Percentiles rank a stretch among this genome's conserved stretches.
Conservation (phyloP, 2,888 invertebrate genomes). For the Drosophila quasianomalipes region DNA sequence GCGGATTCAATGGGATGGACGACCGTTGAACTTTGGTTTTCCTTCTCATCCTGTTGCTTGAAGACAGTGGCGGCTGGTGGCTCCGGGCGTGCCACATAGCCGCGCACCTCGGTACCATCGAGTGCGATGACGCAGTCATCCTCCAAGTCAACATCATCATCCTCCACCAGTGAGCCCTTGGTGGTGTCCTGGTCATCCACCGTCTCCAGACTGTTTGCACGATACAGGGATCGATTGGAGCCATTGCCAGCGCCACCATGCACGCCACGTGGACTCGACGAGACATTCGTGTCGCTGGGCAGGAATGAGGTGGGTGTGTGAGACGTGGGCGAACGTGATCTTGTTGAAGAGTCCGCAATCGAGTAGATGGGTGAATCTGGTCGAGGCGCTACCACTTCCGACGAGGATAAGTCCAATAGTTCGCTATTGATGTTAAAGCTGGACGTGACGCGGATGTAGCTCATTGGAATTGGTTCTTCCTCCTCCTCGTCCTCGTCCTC, state of each 20-base stretch:
- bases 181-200: conserved; percentile 68
- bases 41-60: conserved; percentile 35
- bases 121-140: conserved; percentile 71
- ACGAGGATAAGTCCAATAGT: conserved; percentile 37
- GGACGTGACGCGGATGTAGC: conserved; percentile 28
- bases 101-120: conserved; percentile 68
- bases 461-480: conserved; percentile 8
- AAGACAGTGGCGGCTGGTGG: conserved; percentile 44
- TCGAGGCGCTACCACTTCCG: conserved; percentile 14
- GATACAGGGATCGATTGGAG: conserved; percentile 48
- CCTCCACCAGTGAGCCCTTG: conserved; percentile 66
- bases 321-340: conserved; percentile 53
- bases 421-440: conserved; percentile 53
- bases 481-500: neutral
- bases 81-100: conserved; percentile 54
- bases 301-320: conserved; percentile 63
- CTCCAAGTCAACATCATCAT: conserved; percentile 51
- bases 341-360: conserved; percentile 56
- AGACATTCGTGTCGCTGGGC: conserved; percentile 67
- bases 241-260: conserved; percentile 36
- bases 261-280: conserved; percentile 56
- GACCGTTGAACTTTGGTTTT: neutral
- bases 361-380: conserved; percentile 47
- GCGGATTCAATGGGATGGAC: neutral
- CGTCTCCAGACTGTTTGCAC: conserved; percentile 69